Base-by-base conservation (phyloP, 2,113 vertebrate species). In the Megatriorchis doriae region DNA sequence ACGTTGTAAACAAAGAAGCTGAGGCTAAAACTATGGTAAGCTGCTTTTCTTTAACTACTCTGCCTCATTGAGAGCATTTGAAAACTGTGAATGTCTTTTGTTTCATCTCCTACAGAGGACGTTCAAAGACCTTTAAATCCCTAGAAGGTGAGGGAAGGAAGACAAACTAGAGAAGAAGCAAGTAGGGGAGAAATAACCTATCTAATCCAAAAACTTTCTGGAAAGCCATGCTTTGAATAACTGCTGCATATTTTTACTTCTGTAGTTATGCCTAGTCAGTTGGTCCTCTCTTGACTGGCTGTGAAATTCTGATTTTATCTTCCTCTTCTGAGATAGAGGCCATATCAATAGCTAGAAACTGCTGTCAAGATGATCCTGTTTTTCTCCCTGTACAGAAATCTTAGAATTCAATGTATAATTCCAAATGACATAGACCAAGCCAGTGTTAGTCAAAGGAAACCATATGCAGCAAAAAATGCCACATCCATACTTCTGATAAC, bases 201-300 rank as follows among this genome's bases (percentile, higher is more conserved):
- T 74, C 36, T 86, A 78, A 88, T 86, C 80, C 78, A 59, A 92
- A 89, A 67, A 47, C 77, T 75, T 95, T 89, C 56, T 92, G 82
- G 43, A 86, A 96, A 74, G 40, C 47, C 27, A 10, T 93, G 32
- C 55, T 96, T 96, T 93, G 93, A 93, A 45, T 96, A 94, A 56
- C 48, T 80, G 15, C 21, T 77, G 48, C 61, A 61, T 94, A 75
- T 91, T 93, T 84, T 63, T 88, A 45, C 19, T 68, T 47, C 25
- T 75, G 31, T 67, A 74, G 47, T 84, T 93, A 67, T 11, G 61
- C 65, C 27, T 52, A 52, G 72, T 82, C 63, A 74, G 38, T 40
- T 6, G 21, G 18, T 56, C 55, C 65, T 92, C 34, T 84, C 29
- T 29, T 85, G 56, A 79, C 78, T 85, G 70, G 36, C 61, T 93